phyloP scores from a whole-genome alignment of 2,888 invertebrate genomes.

The Spisula subtruncata region DNA sequence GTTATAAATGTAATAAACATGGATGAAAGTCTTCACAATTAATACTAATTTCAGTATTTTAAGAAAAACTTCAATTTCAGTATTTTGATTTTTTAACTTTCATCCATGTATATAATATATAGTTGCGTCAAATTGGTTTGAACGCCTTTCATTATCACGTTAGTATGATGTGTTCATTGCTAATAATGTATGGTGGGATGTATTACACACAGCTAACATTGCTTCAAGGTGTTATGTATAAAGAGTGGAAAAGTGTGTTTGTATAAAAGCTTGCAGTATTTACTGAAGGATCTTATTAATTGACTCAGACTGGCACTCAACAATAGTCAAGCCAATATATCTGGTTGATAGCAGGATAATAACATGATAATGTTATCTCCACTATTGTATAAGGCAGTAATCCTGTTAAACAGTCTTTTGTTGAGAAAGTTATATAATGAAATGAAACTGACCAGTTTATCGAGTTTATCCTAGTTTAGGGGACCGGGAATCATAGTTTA shows the following conservation, averaged over 20 bases:
- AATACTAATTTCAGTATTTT: too few relatives aligned
- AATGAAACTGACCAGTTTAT: not conserved
- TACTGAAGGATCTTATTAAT: constrained; percentile 9
- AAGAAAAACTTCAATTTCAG: too few relatives aligned
- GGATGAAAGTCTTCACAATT: too few relatives aligned
- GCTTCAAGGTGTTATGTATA: not conserved
- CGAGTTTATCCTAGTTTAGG: not conserved
- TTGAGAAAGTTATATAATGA: not conserved
- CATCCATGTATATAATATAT: too few relatives aligned
- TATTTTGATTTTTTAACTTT: too few relatives aligned
- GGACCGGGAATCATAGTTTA: not conserved
- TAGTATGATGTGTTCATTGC: not conserved
- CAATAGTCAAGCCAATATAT: not conserved
- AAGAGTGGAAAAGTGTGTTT: not conserved
- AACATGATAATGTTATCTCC: not conserved
- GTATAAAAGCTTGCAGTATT: not conserved
- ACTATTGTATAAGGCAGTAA: not conserved
- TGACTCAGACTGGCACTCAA: not conserved
- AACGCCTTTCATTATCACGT: too few relatives aligned
- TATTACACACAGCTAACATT: not conserved
- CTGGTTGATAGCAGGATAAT: not conserved
- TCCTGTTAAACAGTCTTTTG: not conserved
- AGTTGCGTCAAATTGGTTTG: too few relatives aligned
- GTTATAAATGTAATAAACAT: too few relatives aligned
- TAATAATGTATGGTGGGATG: not conserved